phyloP scores from a whole-genome alignment of 2,888 invertebrate species.

The Sericinus montela region DNA sequence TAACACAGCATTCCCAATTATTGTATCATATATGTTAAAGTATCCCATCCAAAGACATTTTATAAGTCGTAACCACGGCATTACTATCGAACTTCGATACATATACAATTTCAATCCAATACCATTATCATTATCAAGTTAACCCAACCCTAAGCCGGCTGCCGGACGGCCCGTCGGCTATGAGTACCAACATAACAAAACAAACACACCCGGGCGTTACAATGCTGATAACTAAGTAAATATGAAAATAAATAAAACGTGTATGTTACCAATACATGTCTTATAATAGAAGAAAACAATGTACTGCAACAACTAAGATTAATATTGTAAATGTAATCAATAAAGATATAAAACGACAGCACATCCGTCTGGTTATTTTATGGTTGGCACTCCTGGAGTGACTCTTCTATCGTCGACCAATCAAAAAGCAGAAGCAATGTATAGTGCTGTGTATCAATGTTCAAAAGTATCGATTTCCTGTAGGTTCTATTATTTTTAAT shows the following conservation, averaged over 20 bases:
- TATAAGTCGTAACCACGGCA: not conserved
- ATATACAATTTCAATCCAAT: not conserved
- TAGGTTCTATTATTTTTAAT: no score
- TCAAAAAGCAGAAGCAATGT: constrained; percentile 33
- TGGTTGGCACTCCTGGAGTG: constrained; percentile 46
- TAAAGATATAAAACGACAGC: constrained; percentile 22
- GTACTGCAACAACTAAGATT: not conserved
- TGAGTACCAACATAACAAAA: constrained; percentile 29
- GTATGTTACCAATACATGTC: not conserved
- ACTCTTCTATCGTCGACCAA: constrained; percentile 48
- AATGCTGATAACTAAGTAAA: not conserved
- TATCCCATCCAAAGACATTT: constrained; percentile 5
- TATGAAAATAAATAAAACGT: not conserved
- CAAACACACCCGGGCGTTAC: constrained; percentile 25
- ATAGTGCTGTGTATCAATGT: constrained; percentile 23
- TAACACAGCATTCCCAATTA: not conserved
- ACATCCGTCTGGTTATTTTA: constrained; percentile 18
- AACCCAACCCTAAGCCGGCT: no score
- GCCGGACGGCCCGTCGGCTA: constrained; percentile 33
- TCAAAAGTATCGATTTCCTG: no score
- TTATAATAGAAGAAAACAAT: not conserved
- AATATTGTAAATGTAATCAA: constrained; percentile 1
- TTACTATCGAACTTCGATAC: no score
- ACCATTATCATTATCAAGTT: no score
- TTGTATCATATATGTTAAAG: not conserved